Evolutionary conservation across 2,888 invertebrate genomes (phyloP).

Genomic region (Acronicta leporina): DNA sequence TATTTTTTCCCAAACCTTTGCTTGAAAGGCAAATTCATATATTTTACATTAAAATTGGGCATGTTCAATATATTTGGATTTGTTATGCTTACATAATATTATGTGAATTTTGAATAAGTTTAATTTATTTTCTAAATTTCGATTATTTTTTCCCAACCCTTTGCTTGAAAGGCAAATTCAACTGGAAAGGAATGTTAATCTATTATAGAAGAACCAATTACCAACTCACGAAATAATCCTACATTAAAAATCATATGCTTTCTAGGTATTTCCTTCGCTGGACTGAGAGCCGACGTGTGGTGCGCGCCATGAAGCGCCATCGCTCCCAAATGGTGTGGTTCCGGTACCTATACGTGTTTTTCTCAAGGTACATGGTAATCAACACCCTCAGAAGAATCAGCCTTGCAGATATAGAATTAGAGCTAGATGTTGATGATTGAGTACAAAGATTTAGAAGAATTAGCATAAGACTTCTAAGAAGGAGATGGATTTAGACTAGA

Average conservation of each 20-base stretch:
- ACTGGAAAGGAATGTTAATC: neutral
- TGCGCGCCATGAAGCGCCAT: slow-evolving; percentile 95
- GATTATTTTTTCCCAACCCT: too few species aligned
- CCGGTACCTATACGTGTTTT: slow-evolving; percentile 95
- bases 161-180: neutral
- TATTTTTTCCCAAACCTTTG: too few species aligned
- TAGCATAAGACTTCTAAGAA: neutral
- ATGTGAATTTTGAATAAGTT: too few species aligned
- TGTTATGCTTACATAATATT: too few species aligned
- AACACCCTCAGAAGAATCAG: slow-evolving; percentile 95
- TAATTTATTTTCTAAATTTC: too few species aligned
- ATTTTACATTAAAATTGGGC: too few species aligned
- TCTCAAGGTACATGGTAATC: slow-evolving; percentile 97
- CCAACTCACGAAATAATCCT: too few species aligned
- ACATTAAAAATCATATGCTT: slow-evolving; percentile 13
- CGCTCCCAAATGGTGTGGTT: slow-evolving; percentile 98
- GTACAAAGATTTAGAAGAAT: slow-evolving; percentile 26
- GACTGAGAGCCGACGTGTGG: slow-evolving; percentile 89
- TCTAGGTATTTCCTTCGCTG: slow-evolving; percentile 91
- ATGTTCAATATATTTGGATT: too few species aligned
- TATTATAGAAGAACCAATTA: too few species aligned
- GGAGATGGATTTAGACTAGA: neutral
- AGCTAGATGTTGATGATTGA: slow-evolving; percentile 91
- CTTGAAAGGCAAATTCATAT: too few species aligned
- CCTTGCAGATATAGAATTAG: slow-evolving; percentile 93